Evolutionary conservation across 2,888 invertebrate species (phyloP), one percentile per base, ranked within the genome.

Genomic region (Dione vanillae): DNA sequence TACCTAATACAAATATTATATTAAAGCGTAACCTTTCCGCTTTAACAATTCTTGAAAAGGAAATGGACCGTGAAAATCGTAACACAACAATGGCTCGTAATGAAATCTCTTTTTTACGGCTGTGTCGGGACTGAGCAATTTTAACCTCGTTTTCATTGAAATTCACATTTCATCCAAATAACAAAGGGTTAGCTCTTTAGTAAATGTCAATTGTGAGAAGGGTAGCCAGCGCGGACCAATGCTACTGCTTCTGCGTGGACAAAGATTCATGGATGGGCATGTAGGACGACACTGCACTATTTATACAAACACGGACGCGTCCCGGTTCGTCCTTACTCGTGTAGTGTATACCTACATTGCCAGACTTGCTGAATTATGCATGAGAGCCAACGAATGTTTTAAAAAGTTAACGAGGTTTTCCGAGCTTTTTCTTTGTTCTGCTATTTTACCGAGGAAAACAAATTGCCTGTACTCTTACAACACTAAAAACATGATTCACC

Each of bases 381-480:
- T 89, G 88, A 90, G 78, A 82, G 79, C 85, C 86, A 85, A 85
- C 85, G 86, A 89, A 90, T 89, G 87, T 87, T 91, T 91, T 91
- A 90, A 91, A 92, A 91, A 91, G 89, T 91, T 91, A 91, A 91
- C 91, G 90, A 91, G 90, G 85, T 92, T 91, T 90, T 86, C 88
- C 86, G 84, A 87, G 88, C 84, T 90, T 91, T 88, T 86, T 72
- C 90, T 88, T 90, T 91, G 89, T 90, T 89, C 86, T 85, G 85
- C 83, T 85, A 83, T 74, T 85, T 88, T 86, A 83, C 84, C 76
- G 82, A 82, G 84, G 83, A 85, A 88, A 90, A 87, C 88, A 87
- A 87, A 90, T 89, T 88, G 85, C 88, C 83, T 84, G 79, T 81
- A 84, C 83, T 77, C 80, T 71, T 71, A 76, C 76, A 77, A 75